Base-by-base conservation (phyloP, 2,888 invertebrate species). In the Pandemis heparana region DNA sequence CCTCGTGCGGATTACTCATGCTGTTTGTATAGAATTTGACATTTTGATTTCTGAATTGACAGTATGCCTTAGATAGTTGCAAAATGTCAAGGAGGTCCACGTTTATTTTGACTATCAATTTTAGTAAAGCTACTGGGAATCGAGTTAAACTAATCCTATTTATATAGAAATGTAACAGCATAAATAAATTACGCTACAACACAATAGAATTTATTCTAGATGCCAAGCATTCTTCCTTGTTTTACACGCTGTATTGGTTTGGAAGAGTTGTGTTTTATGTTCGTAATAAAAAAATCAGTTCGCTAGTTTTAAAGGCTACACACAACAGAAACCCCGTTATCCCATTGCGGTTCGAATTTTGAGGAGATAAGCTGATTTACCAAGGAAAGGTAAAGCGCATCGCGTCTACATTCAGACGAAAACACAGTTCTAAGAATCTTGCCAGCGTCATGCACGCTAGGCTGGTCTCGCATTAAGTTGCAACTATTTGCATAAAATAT, bases 401-500 rank as follows among this genome's bases (percentile, higher is more conserved):
- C 16, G 18, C 53, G 16, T 53, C 12, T 51, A 51, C 16, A 18
- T 23, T 56, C 10, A 53, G 8, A 53, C 16, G 23, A 38, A 56
- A 63, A 10, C 16, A 48, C 48, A 39, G 56, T 23, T 56, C 53
- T 16, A 48, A 9, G 18, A 63, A 9, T 63, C 53, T 56, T 62
- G n/a, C 18, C 38, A 46, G 12, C 67, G 67, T 68, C 67, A 68
- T 72, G 53, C 43, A 53, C 46, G 62, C 61, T 53, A 62, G 46
- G 67, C 71, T 53, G 16, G 48, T 46, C 65, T 64, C 60, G 65
- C 53, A 60, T 61, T 62, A 71, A 65, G 48, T 46, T 46, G 23
- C 46, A 64, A 41, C 38, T 63, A 73, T 73, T 69, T 69, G 43
- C 73, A 73, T 73, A 73, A 73, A 73, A 64, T 59, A 73, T 69